phyloP scores from a whole-genome alignment of 1,140 invertebrate species.

The Antheraea pernyi region DNA sequence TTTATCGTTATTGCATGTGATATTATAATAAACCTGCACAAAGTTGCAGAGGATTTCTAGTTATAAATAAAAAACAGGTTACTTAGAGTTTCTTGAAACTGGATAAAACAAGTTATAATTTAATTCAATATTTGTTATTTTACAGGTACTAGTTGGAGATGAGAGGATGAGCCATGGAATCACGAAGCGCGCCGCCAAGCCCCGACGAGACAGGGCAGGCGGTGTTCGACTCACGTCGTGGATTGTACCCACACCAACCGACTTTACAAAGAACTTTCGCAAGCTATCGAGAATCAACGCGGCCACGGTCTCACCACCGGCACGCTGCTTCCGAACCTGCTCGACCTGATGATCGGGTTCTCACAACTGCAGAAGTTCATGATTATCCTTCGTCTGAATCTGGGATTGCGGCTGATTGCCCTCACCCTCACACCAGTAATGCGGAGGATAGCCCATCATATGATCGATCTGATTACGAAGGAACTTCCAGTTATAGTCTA shows the following conservation, averaged over 20 bases:
- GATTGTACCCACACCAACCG: constrained; percentile 51
- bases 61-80: too few species aligned
- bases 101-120: neutral
- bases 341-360: constrained; percentile 66
- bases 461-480: constrained; percentile 69
- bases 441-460: constrained; percentile 70
- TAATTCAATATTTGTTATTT: constrained; percentile 35
- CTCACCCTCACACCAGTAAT: constrained; percentile 62
- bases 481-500: constrained; percentile 62
- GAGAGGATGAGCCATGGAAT: constrained; percentile 76
- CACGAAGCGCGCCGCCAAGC: constrained; percentile 75
- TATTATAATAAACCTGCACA: too few species aligned
- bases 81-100: neutral
- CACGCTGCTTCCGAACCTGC: constrained; percentile 70
- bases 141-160: constrained; percentile 58
- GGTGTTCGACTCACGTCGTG: constrained; percentile 63
- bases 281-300: constrained; percentile 58
- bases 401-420: constrained; percentile 71
- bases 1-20: too few species aligned
- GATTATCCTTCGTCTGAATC: constrained; percentile 77
- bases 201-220: constrained; percentile 74
- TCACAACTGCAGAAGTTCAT: constrained; percentile 76
- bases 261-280: constrained; percentile 64
- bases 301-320: constrained; percentile 65
- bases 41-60: too few species aligned